phyloP scores from a whole-genome alignment of 1,140 invertebrate genomes.

The Polypedilum vanderplanki region DNA sequence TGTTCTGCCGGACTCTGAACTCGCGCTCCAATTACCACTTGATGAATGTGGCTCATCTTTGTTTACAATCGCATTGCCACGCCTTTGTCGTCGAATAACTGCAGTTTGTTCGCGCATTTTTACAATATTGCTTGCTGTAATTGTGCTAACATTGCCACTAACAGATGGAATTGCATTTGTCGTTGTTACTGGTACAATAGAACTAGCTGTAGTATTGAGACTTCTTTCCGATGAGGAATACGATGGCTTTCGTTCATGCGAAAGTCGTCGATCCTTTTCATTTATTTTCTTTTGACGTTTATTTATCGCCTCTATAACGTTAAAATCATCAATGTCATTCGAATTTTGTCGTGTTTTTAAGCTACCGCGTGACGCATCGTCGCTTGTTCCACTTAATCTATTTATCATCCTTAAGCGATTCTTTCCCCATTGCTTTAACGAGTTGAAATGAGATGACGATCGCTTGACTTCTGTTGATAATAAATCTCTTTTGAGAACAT shows the following conservation, averaged over 20 bases:
- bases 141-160: background rate
- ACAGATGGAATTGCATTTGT: constrained; percentile 45
- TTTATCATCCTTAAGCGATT: constrained; percentile 66
- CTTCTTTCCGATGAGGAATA: constrained; percentile 65
- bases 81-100: constrained; percentile 51
- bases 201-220: constrained; percentile 44
- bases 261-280: constrained; percentile 47
- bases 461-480: constrained; percentile 42
- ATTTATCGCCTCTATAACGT: constrained; percentile 56
- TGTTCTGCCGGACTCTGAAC: constrained; percentile 78
- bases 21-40: constrained; percentile 90
- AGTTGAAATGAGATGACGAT: constrained; percentile 65
- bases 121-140: constrained; percentile 42
- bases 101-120: constrained; percentile 64
- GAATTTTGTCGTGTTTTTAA: constrained; percentile 36
- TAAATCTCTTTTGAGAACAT: constrained; percentile 53
- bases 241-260: constrained; percentile 66
- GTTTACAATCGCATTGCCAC: constrained; percentile 47
- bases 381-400: constrained; percentile 45
- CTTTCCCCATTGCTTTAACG: constrained; percentile 73
- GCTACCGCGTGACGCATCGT: constrained; percentile 31
- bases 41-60: constrained; percentile 78
- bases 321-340: constrained; percentile 52
- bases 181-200: constrained; percentile 46
- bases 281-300: constrained; percentile 47